A percentile compares a stretch with the other conserved stretches of the same genome.
phyloP scores from a whole-genome alignment of 37 sponge, comb jelly and placozoan species.

The Axinella damicornis region DNA sequence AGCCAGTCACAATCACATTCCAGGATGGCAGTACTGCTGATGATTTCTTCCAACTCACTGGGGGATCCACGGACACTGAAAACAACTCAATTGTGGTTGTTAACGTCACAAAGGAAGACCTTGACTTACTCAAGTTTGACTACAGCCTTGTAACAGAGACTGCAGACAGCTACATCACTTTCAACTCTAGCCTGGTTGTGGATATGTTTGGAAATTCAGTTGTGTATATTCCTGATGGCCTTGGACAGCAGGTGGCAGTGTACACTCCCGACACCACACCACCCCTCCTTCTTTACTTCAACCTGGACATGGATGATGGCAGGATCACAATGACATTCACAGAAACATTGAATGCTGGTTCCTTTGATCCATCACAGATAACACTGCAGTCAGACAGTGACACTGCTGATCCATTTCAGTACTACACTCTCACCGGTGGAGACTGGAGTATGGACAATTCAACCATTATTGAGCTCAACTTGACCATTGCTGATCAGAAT shows the following conservation, averaged over 20 bases:
- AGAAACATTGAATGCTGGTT: constrained; percentile 82
- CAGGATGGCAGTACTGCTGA: constrained; percentile 45
- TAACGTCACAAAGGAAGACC: constrained; percentile 72
- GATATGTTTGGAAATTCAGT: constrained; percentile 88
- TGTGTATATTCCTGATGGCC: constrained; percentile 42
- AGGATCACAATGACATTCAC: constrained; percentile 76
- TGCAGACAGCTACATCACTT: constrained; percentile 68
- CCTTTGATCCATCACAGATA: constrained; percentile 61
- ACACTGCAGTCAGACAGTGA: constrained; percentile 52
- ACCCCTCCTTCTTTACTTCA: constrained; percentile 67
- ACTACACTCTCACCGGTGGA: constrained; percentile 73
- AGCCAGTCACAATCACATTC: constrained; percentile 42
- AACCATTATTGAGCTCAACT: constrained; percentile 52
- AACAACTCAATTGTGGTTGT: constrained; percentile 78
- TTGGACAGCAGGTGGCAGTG: constrained; percentile 36
- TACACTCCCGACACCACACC: constrained; percentile 78
- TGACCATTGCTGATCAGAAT: constrained; percentile 74
- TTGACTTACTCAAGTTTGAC: constrained; percentile 80
- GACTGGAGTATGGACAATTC: constrained; percentile 44
- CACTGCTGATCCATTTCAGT: constrained; percentile 10
- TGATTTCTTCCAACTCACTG: constrained; percentile 63
- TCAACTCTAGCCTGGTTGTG: constrained; percentile 56
- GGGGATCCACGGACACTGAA: constrained; percentile 61
- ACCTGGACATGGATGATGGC: constrained; percentile 82
- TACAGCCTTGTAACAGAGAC: constrained; percentile 40